Evolutionary conservation across 2,888 invertebrate species (phyloP), one percentile per base, ranked within the genome.

Genomic region (Macroteleia sp.): DNA sequence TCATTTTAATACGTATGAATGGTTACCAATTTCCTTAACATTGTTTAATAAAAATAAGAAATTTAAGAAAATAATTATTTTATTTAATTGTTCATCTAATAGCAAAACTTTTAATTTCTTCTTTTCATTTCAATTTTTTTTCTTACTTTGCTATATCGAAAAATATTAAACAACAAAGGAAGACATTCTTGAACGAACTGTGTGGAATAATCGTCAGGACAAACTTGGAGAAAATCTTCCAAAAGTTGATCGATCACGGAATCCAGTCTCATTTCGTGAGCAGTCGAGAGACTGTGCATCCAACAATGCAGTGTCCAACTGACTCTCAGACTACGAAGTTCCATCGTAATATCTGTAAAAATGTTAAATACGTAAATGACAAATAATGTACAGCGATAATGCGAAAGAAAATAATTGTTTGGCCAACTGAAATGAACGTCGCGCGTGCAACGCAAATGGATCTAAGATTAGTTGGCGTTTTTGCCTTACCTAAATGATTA

Each of bases 251-350:
- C 97, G 41, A 97, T 96, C 30, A 97, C 95, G 67, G 95, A 95
- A 85, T 97, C 97, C 64, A 97, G 92, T 42, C 96, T 93, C 69
- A 96, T 94, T 79, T 97, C 97, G 61, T 97, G 96, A 0, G 97
- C 97, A 0, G 96, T 96, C 0, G 96, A 95, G 28, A 98, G 92
- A 0, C 97, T 97, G 87, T 96, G 94, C 93, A 97, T 97, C 98
- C 98, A 98, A 82, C 97, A 97, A 89, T 98, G 97, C 19, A 97
- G 91, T 0, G 97, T 97, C 98, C 98, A 98, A 2, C 96, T 95
- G 9, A 98, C 96, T 22, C 97, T 97, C 54, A 97, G 92, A 34
- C 96, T 95, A 69, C 97, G 94, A 28, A 98, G 93, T 88, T 98
- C 97, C 85, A 97, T 93, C 0, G 97, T 97, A 81, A 98, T 96